Conservation (phyloP, 2,888 invertebrate species). For the Scaeva pyrastri region DNA sequence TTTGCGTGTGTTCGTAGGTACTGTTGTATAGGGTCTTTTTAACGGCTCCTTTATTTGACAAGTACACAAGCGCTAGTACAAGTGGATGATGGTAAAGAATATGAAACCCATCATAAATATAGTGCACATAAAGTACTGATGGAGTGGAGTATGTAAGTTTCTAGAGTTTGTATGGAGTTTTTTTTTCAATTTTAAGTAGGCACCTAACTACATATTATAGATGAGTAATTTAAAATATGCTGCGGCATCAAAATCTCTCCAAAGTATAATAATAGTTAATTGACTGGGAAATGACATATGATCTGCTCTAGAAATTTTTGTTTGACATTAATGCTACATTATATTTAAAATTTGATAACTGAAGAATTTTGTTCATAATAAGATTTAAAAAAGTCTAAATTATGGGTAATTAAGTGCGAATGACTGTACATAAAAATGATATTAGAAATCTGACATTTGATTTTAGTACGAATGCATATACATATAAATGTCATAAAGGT, state of each 20-base stretch:
- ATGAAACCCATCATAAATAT: constrained; percentile 14
- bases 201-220: no score
- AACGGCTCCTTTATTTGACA: constrained; percentile 62
- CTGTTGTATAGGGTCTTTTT: constrained; percentile 53
- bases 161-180: constrained; percentile 25
- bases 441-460: no score
- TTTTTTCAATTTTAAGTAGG: constrained; percentile 26
- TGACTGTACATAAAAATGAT: no score
- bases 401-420: no score
- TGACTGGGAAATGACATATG: constrained; percentile 70
- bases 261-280: constrained; percentile 61
- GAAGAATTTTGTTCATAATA: no score
- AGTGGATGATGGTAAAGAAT: constrained; percentile 41
- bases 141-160: constrained; percentile 26
- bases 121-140: constrained; percentile 11
- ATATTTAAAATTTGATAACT: background rate
- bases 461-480: no score
- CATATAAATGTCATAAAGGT: no score
- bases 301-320: constrained; percentile 53
- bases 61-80: constrained; percentile 38
- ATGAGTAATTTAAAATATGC: constrained; percentile 19
- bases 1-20: background rate
- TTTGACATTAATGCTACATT: background rate
- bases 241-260: background rate
- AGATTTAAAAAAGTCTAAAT: no score